Percentiles rank a stretch among this genome's conserved stretches.
These are phyloP conservation scores for Calosoma granatense DNA, from an alignment of 1,140 invertebrate genomes.

Conservation along the genomic window DNA sequence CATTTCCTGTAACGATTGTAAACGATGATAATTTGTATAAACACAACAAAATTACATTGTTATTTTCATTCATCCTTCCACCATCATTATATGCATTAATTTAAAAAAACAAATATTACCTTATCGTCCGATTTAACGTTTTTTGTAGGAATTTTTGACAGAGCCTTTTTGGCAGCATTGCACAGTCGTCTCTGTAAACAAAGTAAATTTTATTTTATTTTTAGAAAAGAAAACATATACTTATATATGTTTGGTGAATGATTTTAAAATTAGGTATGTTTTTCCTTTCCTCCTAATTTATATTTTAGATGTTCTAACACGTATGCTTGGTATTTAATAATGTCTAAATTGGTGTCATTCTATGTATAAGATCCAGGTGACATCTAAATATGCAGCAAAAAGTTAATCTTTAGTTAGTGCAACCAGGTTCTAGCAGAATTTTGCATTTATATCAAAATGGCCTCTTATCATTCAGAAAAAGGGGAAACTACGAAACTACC, in stretches of 20 bases:
- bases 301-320: too few species aligned
- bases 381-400: too few species aligned
- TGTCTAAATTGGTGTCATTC: too few species aligned
- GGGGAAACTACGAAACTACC: too few species aligned
- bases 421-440: too few species aligned
- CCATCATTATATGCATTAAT: background rate
- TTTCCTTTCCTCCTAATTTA: too few species aligned
- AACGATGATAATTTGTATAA: slow-evolving; percentile 13
- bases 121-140: slow-evolving; percentile 74
- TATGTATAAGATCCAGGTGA: too few species aligned
- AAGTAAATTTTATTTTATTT: slow-evolving; percentile 14
- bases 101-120: slow-evolving; percentile 35
- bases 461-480: too few species aligned
- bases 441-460: too few species aligned
- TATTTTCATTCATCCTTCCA: background rate
- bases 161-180: slow-evolving; percentile 80
- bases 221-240: background rate
- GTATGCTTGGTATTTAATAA: too few species aligned
- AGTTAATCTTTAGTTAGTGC: too few species aligned
- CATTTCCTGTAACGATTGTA: slow-evolving; percentile 48
- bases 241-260: slow-evolving; percentile 5
- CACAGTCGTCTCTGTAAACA: slow-evolving; percentile 71
- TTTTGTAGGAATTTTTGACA: slow-evolving; percentile 81
- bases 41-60: slow-evolving; percentile 3
- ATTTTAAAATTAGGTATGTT: too few species aligned